A percentile compares a stretch with the other conserved stretches of the same genome.
Conservation (phyloP, 2,797 vertebrate genomes). For the Heterohyrax brucei region DNA sequence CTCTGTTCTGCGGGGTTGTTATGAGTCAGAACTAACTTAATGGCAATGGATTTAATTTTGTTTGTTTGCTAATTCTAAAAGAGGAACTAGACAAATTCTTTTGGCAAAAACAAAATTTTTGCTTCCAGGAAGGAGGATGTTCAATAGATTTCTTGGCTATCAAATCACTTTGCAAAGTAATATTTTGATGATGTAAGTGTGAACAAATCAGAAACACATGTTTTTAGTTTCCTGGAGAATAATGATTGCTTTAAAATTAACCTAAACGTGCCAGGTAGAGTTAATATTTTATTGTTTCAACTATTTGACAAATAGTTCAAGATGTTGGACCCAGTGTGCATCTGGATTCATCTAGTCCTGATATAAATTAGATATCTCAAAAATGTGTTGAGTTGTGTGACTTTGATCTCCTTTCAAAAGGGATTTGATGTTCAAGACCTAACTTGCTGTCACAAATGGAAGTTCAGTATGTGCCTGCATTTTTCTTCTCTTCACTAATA, state of each 20-base stretch:
- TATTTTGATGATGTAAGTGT: conserved; percentile 83
- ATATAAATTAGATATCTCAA: conserved; percentile 72
- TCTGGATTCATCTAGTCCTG: conserved; percentile 75
- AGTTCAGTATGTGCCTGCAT: conserved; percentile 46
- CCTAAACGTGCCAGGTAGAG: conserved; percentile 78
- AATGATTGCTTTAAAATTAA: conserved; percentile 84
- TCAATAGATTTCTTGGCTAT: conserved; percentile 58
- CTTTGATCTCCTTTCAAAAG: conserved; percentile 77
- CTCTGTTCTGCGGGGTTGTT: background rate
- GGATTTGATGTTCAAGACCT: conserved; percentile 30
- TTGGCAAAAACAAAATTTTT: conserved; percentile 40
- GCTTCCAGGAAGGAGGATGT: conserved; percentile 49
- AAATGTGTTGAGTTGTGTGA: conserved; percentile 69
- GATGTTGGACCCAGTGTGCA: conserved; percentile 72
- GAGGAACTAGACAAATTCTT: background rate
- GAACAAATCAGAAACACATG: conserved; percentile 86
- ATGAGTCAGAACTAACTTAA: background rate
- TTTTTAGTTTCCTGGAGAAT: conserved; percentile 78
- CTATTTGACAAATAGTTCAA: conserved; percentile 80
- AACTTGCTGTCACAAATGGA: conserved; percentile 67
- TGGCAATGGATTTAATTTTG: background rate
- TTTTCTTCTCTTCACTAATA: conserved; percentile 63
- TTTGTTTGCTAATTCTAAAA: background rate
- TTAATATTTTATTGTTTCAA: conserved; percentile 81
- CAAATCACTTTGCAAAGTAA: conserved; percentile 69